A percentile compares a stretch with the other conserved stretches of the same genome.
Conservation (phyloP, 2,113 vertebrate genomes). For the Setophaga kirtlandii region DNA sequence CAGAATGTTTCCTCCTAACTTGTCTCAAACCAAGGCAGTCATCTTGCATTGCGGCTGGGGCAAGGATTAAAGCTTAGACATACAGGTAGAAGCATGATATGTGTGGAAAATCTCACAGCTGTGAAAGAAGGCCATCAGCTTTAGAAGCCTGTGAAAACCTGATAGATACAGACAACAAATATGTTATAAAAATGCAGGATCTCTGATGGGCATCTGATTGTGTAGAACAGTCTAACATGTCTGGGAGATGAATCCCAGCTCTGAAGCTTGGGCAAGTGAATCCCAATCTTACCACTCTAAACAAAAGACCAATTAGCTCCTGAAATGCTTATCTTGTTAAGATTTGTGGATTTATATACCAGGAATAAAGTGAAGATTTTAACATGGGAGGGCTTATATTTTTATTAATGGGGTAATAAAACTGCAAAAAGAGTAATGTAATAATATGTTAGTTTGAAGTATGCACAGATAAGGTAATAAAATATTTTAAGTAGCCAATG, state of each 20-base stretch:
- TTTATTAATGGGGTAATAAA: conserved; percentile 10
- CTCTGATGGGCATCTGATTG: not conserved
- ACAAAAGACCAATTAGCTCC: not conserved
- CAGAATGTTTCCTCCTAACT: not conserved
- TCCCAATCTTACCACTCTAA: not conserved
- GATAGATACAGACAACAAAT: not conserved
- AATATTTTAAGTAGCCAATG: not conserved
- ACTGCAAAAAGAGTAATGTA: not conserved
- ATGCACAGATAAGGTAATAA: not conserved
- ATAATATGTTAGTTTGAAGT: not conserved
- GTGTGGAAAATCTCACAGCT: not conserved
- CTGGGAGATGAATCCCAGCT: not conserved
- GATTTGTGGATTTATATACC: not conserved
- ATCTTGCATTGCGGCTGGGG: not conserved
- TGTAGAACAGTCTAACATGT: not conserved
- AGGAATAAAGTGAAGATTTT: not conserved
- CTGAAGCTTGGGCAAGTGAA: not conserved
- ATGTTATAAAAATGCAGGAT: not conserved
- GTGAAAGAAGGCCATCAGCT: not conserved
- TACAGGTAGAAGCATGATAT: fast-evolving
- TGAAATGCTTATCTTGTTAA: not conserved
- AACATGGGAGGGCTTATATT: not conserved
- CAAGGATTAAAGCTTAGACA: not conserved
- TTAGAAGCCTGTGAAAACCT: not conserved
- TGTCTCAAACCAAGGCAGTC: not conserved